Percentiles rank a stretch among this genome's conserved stretches.
phyloP scores from a whole-genome alignment of 2,888 invertebrate species.

The Epinotia brunnichana region DNA sequence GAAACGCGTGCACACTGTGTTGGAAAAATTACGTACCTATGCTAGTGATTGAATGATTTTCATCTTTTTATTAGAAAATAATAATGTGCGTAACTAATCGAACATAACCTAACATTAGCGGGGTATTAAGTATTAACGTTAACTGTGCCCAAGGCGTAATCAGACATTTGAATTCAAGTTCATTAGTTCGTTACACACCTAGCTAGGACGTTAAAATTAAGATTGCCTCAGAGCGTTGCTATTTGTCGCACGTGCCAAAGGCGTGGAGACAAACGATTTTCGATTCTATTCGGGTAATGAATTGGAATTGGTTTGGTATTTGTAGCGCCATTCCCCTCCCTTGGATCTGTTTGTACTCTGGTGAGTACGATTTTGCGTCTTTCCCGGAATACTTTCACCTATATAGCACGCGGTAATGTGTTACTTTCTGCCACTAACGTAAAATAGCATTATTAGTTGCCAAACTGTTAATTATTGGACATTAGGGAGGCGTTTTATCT shows the following conservation, averaged over 20 bases:
- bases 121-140: neutral
- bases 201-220: neutral
- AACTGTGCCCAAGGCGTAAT: constrained; percentile 1
- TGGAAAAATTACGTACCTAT: too few relatives aligned
- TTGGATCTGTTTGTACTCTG: neutral
- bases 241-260: neutral
- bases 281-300: neutral
- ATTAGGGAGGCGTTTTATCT: constrained; percentile 6
- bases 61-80: too few relatives aligned
- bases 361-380: too few relatives aligned
- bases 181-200: neutral
- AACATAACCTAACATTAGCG: neutral
- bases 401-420: too few relatives aligned
- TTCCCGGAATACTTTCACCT: too few relatives aligned
- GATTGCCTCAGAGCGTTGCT: constrained; percentile 3
- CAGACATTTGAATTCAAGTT: neutral
- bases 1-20: neutral
- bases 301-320: neutral
- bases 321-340: neutral
- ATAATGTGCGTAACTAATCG: neutral
- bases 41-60: too few relatives aligned
- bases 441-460: neutral
- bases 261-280: neutral
- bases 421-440: neutral
- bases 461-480: neutral